Conservation (phyloP, 2,797 vertebrate species). For the Lophotriccus pileatus region DNA sequence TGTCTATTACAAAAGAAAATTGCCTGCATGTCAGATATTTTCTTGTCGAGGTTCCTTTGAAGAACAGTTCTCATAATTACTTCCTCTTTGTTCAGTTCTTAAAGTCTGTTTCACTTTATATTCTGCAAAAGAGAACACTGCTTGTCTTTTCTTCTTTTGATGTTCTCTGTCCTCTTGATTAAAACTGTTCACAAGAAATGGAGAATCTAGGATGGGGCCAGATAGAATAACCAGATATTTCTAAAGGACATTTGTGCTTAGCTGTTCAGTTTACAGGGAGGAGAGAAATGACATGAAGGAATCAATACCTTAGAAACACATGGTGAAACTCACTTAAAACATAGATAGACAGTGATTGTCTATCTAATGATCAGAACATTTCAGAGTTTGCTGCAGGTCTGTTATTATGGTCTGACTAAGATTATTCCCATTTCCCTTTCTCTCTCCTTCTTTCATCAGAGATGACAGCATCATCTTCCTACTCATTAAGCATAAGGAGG, state of each 20-base stretch:
- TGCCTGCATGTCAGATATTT: neutral
- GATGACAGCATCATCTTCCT: slow-evolving; percentile 14
- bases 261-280: neutral
- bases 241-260: neutral
- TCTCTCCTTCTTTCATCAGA: neutral
- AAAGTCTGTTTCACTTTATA: neutral
- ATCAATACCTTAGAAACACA: neutral
- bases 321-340: neutral
- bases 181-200: neutral
- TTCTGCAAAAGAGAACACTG: neutral
- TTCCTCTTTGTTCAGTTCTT: neutral
- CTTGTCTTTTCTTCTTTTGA: neutral
- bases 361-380: neutral
- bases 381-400: neutral
- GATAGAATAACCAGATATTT: neutral
- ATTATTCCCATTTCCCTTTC: neutral
- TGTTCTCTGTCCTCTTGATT: neutral
- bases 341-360: neutral
- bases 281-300: neutral
- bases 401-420: neutral
- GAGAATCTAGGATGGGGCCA: neutral
- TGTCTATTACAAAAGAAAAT: neutral
- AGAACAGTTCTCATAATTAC: neutral
- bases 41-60: neutral
- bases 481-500: neutral